A percentile compares a stretch with the other conserved stretches of the same genome.
Conservation (phyloP, 2,888 invertebrate genomes). For the Laspeyria flexula region DNA sequence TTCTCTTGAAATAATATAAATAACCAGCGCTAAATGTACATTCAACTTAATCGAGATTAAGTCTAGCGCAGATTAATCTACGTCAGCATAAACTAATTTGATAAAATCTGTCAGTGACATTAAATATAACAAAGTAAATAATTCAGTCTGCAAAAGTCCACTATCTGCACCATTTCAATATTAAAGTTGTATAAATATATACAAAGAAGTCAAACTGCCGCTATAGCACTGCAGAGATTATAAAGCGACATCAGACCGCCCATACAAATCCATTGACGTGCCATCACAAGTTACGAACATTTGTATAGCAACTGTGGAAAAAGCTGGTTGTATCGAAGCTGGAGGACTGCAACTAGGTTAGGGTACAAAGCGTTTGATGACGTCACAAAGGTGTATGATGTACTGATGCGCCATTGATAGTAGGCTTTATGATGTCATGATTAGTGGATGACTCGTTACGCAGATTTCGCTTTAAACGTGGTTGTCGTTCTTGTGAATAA, state of each 20-base stretch:
- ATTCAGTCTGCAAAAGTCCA: too few relatives aligned
- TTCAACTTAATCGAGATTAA: too few relatives aligned
- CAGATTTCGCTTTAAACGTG: not conserved
- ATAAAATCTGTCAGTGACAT: too few relatives aligned
- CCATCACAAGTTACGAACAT: conserved; percentile 40
- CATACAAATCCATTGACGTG: conserved; percentile 28
- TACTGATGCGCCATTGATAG: conserved; percentile 16
- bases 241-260: not conserved
- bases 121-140: too few relatives aligned
- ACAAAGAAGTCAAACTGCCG: too few relatives aligned
- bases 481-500: too few relatives aligned
- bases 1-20: too few relatives aligned
- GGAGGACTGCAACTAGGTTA: conserved; percentile 2
- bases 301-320: conserved; percentile 38
- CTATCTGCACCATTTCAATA: not conserved
- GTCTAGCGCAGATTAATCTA: too few relatives aligned
- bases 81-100: too few relatives aligned
- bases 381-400: conserved; percentile 40
- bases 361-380: conserved; percentile 38
- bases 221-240: too few relatives aligned
- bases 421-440: conserved; percentile 18
- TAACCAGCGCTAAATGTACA: too few relatives aligned
- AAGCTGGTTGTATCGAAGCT: conserved; percentile 12
- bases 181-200: too few relatives aligned
- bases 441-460: conserved; percentile 29